Evolutionary conservation across 2,888 invertebrate species (phyloP).

Genomic region (Hirtodrosophila cameraria): DNA sequence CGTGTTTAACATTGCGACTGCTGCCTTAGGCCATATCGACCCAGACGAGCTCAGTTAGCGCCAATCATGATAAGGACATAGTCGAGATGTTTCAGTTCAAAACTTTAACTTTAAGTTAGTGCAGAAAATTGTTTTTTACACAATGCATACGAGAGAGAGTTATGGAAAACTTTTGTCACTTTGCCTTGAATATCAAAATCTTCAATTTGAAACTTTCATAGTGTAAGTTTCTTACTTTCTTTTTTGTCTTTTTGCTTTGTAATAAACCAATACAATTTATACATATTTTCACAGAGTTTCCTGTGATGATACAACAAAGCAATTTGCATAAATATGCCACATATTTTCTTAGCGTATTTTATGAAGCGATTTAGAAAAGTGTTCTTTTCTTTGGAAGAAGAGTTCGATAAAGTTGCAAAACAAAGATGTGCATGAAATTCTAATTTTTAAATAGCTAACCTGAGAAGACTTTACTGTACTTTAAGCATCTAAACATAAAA

Average conservation of each 20-base stretch:
- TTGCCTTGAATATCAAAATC: conserved; percentile 1
- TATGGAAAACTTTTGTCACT: conserved; percentile 31
- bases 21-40: conserved; percentile 60
- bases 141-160: conserved; percentile 14
- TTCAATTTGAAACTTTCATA: conserved; percentile 39
- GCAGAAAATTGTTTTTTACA: conserved; percentile 13
- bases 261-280: conserved; percentile 18
- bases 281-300: conserved; percentile 6
- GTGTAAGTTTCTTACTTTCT: conserved; percentile 9
- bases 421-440: too few relatives aligned
- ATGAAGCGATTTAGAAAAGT: not conserved
- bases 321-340: conserved; percentile 3
- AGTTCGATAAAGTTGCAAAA: conserved; percentile 7
- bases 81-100: conserved; percentile 18
- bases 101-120: conserved; percentile 14
- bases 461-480: too few relatives aligned
- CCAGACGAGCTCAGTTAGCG: conserved; percentile 48
- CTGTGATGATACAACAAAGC: conserved; percentile 1
- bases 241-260: not conserved
- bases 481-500: too few relatives aligned
- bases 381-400: not conserved
- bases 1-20: conserved; percentile 54
- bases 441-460: too few relatives aligned
- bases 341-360: conserved; percentile 13
- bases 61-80: conserved; percentile 47